Evolutionary conservation across 2,113 vertebrate species (phyloP), one percentile per base, ranked within the genome.

Genomic region (Cyanistes caeruleus): DNA sequence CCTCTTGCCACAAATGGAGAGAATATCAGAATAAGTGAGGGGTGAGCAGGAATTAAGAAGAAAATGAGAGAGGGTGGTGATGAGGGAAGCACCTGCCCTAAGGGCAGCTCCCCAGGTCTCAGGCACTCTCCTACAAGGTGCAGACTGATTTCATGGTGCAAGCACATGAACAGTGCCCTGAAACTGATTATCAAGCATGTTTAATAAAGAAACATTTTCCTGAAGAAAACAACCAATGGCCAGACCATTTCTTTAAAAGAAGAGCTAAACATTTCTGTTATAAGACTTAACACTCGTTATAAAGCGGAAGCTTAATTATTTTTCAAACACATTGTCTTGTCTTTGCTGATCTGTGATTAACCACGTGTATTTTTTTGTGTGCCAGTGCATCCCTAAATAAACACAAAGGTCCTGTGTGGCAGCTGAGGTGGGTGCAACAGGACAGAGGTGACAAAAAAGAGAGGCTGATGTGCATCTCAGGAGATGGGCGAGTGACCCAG

Each of bases 351-450:
- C 4, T 41, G 1, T 31, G 43, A 72, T 84, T 58, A 52, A 41
- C 49, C 90, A 31, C 3, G 0, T 82, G 43, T 13, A 15, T 48
- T 46, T 28, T 87, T 89, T 37, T 90, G 14, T 41, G 30, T 83
- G 76, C 87, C 75, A 99, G 99, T 28, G 95, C 98, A 51, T 98
- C 98, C 91, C 52, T 84, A 39, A 97, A 98, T 27, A 99, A 98
- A 84, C 99, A 99, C 92, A 87, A 95, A 72, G 97, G 98, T 65
- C 98, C 99, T 11, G 98, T 99, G 53, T 99, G 98, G 98, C 99
- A 99, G 73, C 91, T 99, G 86, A 98, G 93, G 91, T 99, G 99
- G 99, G 97, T 98, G 53, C 96, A 98, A 27, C 98, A 98, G 83
- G 98, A 98, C 64, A 76, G 95, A 87, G 97, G 93, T 11, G 98